Percentiles rank a stretch among this genome's conserved stretches.
Conservation (phyloP, 2,797 vertebrate species). For the Poliocrania exsul region DNA sequence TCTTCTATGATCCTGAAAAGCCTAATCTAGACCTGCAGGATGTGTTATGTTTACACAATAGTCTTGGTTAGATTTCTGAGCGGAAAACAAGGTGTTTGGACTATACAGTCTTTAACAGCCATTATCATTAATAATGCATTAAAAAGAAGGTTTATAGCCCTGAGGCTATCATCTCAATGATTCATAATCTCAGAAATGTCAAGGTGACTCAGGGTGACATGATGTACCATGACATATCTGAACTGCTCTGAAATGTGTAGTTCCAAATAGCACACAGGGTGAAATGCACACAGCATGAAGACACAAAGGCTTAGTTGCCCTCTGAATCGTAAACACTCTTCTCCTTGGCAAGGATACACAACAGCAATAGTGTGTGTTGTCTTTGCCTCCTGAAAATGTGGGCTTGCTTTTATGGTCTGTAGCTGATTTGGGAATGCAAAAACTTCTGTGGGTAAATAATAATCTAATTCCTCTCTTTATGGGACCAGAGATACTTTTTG, state of each 20-base stretch:
- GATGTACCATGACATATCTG: conserved; percentile 15
- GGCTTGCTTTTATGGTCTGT: not conserved
- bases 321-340: not conserved
- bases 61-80: not conserved
- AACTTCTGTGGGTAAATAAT: not conserved
- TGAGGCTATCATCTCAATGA: conserved; percentile 24
- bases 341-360: not conserved
- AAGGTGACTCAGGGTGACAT: conserved; percentile 44
- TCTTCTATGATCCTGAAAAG: not conserved
- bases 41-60: not conserved
- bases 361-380: not conserved
- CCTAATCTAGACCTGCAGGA: not conserved
- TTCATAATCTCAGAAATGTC: conserved; percentile 52
- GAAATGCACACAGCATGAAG: not conserved
- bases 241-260: not conserved
- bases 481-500: not conserved
- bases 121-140: conserved; percentile 49
- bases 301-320: not conserved
- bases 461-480: not conserved
- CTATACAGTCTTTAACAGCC: not conserved
- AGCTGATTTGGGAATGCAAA: not conserved
- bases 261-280: not conserved
- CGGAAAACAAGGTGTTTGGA: not conserved
- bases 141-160: conserved; percentile 44
- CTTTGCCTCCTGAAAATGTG: not conserved